Evolutionary conservation across 1,140 invertebrate genomes (phyloP).

Genomic region (Calephelis nemesis): DNA sequence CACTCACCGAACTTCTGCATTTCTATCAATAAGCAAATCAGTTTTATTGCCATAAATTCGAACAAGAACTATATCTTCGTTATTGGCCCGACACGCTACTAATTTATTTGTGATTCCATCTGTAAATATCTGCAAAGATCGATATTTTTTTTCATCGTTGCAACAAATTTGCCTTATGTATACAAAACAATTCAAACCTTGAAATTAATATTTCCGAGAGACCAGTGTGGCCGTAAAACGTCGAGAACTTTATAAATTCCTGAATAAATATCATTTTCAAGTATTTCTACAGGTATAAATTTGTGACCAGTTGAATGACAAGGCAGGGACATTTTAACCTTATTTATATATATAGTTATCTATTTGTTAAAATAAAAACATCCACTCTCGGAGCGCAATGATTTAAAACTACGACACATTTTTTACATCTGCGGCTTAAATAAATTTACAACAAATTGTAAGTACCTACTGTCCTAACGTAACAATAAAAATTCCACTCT

Average conservation of each 20-base stretch:
- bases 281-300: constrained; percentile 21
- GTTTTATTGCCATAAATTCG: constrained; percentile 97
- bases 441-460: constrained; percentile 5
- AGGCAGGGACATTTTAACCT: constrained; percentile 19
- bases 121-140: constrained; percentile 88
- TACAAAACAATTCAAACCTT: constrained; percentile 16
- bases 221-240: constrained; percentile 20
- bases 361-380: constrained; percentile 11
- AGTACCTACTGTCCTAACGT: background rate
- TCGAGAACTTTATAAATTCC: constrained; percentile 21
- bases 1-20: constrained; percentile 87
- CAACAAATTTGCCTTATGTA: background rate
- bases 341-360: background rate
- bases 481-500: no score
- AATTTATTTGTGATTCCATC: constrained; percentile 98
- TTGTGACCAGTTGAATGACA: constrained; percentile 20
- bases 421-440: constrained; percentile 1
- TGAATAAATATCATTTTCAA: constrained; percentile 21
- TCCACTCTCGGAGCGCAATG: constrained; percentile 4
- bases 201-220: constrained; percentile 10
- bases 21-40: constrained; percentile 94
- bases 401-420: constrained; percentile 17
- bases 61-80: constrained; percentile 85
- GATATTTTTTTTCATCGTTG: background rate
- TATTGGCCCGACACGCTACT: constrained; percentile 83